Conservation (phyloP, 2,113 vertebrate species). For the Chaetodon trifascialis region DNA sequence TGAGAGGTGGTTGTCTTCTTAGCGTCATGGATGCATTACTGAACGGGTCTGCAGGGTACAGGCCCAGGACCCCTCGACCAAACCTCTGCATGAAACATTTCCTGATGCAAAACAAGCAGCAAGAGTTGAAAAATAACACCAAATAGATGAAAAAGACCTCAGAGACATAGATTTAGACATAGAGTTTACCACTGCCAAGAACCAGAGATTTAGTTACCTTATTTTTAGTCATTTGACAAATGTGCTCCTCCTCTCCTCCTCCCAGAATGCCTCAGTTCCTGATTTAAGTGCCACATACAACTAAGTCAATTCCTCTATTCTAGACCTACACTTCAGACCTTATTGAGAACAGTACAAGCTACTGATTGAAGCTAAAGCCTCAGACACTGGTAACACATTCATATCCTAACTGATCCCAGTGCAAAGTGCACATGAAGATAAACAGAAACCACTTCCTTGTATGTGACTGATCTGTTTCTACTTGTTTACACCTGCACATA, state of each 20-base stretch:
- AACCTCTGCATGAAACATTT: too few species aligned
- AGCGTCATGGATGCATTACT: too few species aligned
- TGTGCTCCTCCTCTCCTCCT: too few species aligned
- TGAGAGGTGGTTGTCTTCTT: too few species aligned
- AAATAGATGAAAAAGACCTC: too few species aligned
- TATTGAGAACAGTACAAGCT: neutral
- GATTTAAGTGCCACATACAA: neutral
- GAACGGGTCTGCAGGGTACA: too few species aligned
- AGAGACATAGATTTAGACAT: too few species aligned
- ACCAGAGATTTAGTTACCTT: too few species aligned
- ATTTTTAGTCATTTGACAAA: neutral
- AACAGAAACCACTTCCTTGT: conserved; percentile 18
- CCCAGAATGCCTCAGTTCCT: neutral
- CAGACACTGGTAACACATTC: neutral
- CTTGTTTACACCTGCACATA: neutral
- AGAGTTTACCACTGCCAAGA: too few species aligned
- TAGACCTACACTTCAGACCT: neutral
- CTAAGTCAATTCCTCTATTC: neutral
- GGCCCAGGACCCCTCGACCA: too few species aligned
- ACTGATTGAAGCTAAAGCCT: neutral
- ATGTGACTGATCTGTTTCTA: neutral
- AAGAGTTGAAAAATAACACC: too few species aligned
- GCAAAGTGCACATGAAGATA: conserved; percentile 9
- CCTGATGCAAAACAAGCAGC: too few species aligned
- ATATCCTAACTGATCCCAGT: neutral